phyloP scores from a whole-genome alignment of 2,113 vertebrate species.

The Corynorhinus townsendii region DNA sequence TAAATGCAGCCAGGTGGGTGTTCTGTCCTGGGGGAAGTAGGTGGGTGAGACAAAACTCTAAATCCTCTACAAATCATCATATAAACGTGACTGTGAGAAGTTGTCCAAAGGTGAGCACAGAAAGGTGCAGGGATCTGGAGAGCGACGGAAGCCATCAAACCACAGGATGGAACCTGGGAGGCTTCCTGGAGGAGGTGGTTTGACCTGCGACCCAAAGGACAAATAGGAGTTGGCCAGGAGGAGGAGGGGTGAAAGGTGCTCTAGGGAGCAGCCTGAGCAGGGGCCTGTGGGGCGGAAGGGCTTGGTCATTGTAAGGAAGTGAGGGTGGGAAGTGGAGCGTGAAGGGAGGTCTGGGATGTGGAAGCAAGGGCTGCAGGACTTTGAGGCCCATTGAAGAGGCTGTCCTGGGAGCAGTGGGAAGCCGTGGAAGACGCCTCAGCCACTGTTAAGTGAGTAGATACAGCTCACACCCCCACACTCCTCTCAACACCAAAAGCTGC shows the following conservation, averaged over 20 bases:
- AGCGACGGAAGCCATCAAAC: neutral
- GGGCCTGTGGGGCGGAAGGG: neutral
- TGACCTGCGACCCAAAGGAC: neutral
- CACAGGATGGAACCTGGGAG: neutral
- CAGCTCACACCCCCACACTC: neutral
- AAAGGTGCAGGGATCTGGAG: too few species aligned
- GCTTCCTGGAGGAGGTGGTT: neutral
- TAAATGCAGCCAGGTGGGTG: neutral
- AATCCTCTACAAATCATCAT: neutral
- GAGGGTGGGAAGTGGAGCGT: rapidly evolving
- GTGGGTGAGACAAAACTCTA: neutral
- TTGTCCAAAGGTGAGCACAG: neutral
- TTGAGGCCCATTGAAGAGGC: neutral
- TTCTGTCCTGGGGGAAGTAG: neutral
- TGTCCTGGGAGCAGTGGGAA: neutral
- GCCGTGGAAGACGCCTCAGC: neutral
- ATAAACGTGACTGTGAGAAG: neutral
- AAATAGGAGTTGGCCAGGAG: neutral
- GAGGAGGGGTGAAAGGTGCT: neutral
- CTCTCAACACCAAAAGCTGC: neutral
- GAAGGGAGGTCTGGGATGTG: neutral
- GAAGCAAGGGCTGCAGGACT: too few species aligned
- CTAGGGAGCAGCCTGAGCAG: neutral
- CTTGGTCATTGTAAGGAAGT: neutral
- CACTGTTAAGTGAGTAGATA: neutral